Base-by-base conservation (phyloP, 2,797 vertebrate genomes). In the Microctenopoma stevenorrisi region DNA sequence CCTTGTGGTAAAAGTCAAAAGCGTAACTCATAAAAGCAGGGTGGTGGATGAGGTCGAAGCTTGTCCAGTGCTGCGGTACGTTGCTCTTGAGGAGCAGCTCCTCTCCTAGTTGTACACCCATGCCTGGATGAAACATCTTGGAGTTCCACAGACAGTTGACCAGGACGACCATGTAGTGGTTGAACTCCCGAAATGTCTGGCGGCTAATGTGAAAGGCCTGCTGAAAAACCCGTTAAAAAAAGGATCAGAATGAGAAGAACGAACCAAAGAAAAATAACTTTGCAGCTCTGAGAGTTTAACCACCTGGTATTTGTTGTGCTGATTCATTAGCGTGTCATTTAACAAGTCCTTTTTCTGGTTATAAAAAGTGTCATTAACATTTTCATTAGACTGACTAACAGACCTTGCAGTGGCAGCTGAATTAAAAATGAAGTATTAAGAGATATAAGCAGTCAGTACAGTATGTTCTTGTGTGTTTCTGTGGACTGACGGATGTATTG, bases 121-220 rank as follows among this genome's bases (percentile, higher is more conserved):
- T 90, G 40, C 91, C 94, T 16, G 91, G 91, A n/a, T 92, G 78
- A 79, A 96, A 96, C 7, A 82, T 91, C 62, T 56, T 94, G 25
- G 95, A 96, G 76, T 94, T 97, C 97, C 96, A 99, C 77, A 99
- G 90, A 72, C 94, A 96, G 78, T 92, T 95, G 69, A 98, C 95
- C 95, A 98, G 96, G 50, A 92, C 52, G 44, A 86, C 86, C 48
- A 95, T 35, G 61, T 96, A 97, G 35, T 89, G 83, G 92, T 98
- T 99, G 87, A 96, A 99, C 79, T 97, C 92, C 0, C 76, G 75
- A 82, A 94, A 96, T 0, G 94, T 96, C 79, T 92, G 92, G 33
- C 82, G 94, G 86, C 90, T 98, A 86, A 97, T 95, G 88, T 91
- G 94, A 81, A 96, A 95, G 40, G 92, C 87, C 61, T 91, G 77